Base-by-base conservation (phyloP, 2,888 invertebrate genomes). In the Cheilosia pagana region DNA sequence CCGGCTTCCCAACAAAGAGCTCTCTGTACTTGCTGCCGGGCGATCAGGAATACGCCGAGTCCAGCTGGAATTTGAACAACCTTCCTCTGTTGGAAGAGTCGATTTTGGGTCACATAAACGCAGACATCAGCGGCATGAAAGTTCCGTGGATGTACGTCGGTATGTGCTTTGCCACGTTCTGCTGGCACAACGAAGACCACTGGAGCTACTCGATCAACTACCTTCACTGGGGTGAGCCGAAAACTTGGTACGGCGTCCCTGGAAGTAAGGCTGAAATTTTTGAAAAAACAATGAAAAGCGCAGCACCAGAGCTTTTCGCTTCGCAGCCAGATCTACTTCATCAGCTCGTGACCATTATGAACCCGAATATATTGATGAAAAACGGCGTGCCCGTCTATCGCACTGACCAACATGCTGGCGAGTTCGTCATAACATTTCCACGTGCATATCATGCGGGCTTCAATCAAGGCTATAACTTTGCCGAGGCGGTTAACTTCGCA, bases 201-300 rank as follows among this genome's bases (percentile, higher is more conserved):
- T 99, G 99, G 99, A 99, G 98, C 90, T 99, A 99, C 91, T 99
- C 99, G n/a, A 99, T 99, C 89, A 99, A 99, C 92, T 99, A 99
- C 91, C 93, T 99, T 87, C 99, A 99, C 91, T 99, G 99, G 99
- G 99, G 99, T 41, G 99, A 99, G 91, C 97, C 98, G 0, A 99
- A 99, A 87, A 92, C 92, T n/a, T 92, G 97, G 98, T 99, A 99
- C 90, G 99, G 99, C 23, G 98, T 99, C 0, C 98, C 99, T 0
- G 99, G 99, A 1, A 94, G 94, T 6, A 95, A 96, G 89, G 99
- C 99, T 0, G 98, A 98, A 90, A 94, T 95, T 86, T 98, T 99
- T 92, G 99, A 99, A 91, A 95, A 96, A 53, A 97, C 97, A 0
- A 98, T 99, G 98, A 96, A 96, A 90, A 95, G 95, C 6, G 96